phyloP scores from a whole-genome alignment of 30 jellyfish, hydroid and myxozoan genomes.

The Sanderia malayensis region DNA sequence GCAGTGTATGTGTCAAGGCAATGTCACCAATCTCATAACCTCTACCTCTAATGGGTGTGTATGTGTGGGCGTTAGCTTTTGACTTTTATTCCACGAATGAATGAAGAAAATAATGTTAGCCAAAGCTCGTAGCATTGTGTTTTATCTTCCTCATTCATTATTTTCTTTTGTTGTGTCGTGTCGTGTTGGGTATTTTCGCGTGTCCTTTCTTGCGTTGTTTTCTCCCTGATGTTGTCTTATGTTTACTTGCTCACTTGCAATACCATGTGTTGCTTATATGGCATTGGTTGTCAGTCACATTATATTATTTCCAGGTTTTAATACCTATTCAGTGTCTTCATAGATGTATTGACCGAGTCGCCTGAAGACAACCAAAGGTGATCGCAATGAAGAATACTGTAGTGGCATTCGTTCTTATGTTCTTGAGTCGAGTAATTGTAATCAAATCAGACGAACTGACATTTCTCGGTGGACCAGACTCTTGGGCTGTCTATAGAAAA shows the following conservation, averaged over 20 bases:
- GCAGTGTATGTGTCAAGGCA: too few species aligned
- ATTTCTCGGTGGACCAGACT: constrained; percentile 39
- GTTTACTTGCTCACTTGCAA: not conserved
- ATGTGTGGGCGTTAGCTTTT: too few species aligned
- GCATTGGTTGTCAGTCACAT: not conserved
- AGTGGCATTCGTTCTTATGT: not conserved
- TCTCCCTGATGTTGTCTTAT: not conserved
- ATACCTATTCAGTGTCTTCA: too few species aligned
- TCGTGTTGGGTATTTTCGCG: not conserved
- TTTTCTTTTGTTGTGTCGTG: not conserved
- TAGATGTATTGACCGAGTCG: too few species aligned
- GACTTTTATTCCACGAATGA: too few species aligned
- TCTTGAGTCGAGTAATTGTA: not conserved
- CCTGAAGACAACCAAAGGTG: too few species aligned
- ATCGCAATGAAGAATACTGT: not conserved
- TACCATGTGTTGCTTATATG: not conserved
- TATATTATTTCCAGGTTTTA: too few species aligned
- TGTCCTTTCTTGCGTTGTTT: not conserved
- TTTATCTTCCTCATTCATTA: not conserved
- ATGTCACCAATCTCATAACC: too few species aligned
- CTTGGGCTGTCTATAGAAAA: constrained; percentile 55
- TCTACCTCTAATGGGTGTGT: too few species aligned
- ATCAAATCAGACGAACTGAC: constrained; percentile 28
- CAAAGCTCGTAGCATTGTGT: not conserved
- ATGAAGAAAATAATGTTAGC: too few species aligned